A percentile compares a stretch with the other conserved stretches of the same genome.
Conservation (phyloP, 2,113 vertebrate species). For the Pteruthius melanotis region DNA sequence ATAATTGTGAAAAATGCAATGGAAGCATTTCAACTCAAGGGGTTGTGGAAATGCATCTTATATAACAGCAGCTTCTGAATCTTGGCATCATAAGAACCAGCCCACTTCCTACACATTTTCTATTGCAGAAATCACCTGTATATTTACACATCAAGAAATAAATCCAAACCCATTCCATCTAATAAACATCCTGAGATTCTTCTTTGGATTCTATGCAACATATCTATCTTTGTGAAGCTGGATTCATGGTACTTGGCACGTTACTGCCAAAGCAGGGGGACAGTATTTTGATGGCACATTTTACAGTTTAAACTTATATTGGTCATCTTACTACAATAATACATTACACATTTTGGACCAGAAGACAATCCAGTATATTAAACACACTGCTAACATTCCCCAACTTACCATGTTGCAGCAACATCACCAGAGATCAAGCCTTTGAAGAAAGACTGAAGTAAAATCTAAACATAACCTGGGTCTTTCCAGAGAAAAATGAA, state of each 20-base stretch:
- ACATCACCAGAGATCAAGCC: neutral
- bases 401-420: neutral
- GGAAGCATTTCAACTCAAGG: neutral
- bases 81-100: neutral
- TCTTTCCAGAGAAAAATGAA: neutral
- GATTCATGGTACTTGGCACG: neutral
- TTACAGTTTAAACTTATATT: neutral
- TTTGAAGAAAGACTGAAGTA: neutral
- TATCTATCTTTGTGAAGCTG: neutral
- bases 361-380: neutral
- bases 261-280: neutral
- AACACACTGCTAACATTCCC: neutral
- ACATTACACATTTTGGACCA: neutral
- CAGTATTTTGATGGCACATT: neutral
- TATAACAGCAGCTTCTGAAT: neutral
- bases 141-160: neutral
- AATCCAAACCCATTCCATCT: neutral
- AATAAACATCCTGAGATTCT: neutral
- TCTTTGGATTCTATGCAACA: neutral
- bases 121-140: neutral
- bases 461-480: neutral
- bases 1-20: neutral
- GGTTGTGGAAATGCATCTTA: neutral
- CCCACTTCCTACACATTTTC: neutral
- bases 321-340: neutral